phyloP scores from a whole-genome alignment of 1,140 invertebrate genomes.

The Zaprionus davidi region DNA sequence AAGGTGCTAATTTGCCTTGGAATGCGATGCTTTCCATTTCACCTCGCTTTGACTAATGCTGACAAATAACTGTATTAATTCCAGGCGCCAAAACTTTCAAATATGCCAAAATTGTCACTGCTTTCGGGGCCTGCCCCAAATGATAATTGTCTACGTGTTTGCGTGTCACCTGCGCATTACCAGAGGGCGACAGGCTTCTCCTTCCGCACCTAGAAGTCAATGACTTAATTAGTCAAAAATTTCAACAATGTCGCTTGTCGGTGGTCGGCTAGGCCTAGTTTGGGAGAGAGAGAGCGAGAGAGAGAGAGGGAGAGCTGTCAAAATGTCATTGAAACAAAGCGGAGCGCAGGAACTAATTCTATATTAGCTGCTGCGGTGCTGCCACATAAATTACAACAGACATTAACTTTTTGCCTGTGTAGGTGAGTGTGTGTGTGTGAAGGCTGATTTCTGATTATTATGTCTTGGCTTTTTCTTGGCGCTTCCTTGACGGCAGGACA shows the following conservation, averaged over 20 bases:
- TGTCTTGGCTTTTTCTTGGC: conserved; percentile 13
- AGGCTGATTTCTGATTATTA: conserved; percentile 58
- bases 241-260: conserved; percentile 49
- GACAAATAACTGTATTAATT: conserved; percentile 66
- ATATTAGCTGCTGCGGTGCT: conserved; percentile 28
- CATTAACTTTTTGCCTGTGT: conserved; percentile 32
- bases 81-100: conserved; percentile 69
- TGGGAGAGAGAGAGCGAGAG: too few relatives aligned
- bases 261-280: neutral
- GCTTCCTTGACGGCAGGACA: conserved; percentile 21
- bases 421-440: neutral
- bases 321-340: conserved; percentile 32
- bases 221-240: conserved; percentile 78
- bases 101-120: conserved; percentile 58
- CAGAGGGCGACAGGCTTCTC: neutral
- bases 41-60: conserved; percentile 33
- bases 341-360: conserved; percentile 23
- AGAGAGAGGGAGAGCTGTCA: conserved; percentile 22
- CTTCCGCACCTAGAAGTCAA: conserved; percentile 18
- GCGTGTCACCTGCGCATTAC: conserved; percentile 68
- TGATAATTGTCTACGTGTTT: conserved; percentile 78
- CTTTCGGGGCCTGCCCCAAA: conserved; percentile 36
- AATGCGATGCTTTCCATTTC: conserved; percentile 50
- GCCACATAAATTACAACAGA: conserved; percentile 51
- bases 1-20: conserved; percentile 66